Evolutionary conservation across 2,888 invertebrate genomes (phyloP).

Genomic region (Synergus umbraculus): DNA sequence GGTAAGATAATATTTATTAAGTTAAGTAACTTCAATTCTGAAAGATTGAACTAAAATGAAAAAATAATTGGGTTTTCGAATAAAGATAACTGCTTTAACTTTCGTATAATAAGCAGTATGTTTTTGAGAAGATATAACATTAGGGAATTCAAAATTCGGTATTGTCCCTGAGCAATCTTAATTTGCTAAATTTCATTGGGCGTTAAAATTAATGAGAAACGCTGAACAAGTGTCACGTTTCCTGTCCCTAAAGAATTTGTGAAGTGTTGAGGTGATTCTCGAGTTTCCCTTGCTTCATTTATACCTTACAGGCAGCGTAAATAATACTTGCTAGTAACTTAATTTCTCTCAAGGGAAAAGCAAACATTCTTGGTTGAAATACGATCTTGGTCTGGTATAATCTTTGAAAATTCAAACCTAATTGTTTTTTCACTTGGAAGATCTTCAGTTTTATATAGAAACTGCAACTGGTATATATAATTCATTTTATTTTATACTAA

Average conservation of each 20-base stretch:
- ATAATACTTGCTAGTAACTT: constrained; percentile 4
- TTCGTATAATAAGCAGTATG: too few relatives aligned
- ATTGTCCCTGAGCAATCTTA: background rate
- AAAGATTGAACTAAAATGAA: too few relatives aligned
- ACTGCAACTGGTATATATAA: background rate
- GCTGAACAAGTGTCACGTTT: constrained; percentile 31
- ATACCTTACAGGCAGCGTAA: constrained; percentile 3
- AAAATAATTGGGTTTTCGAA: too few relatives aligned
- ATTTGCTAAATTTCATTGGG: background rate
- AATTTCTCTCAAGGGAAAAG: constrained; percentile 19
- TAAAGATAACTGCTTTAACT: too few relatives aligned
- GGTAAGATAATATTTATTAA: constrained; percentile 70
- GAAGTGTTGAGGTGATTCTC: background rate
- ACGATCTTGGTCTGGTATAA: background rate
- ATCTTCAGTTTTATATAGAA: background rate
- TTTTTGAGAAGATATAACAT: too few relatives aligned
- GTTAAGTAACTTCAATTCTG: background rate
- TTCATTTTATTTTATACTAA: background rate
- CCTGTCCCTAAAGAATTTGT: constrained; percentile 20
- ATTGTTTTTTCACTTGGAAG: background rate
- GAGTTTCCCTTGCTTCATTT: constrained; percentile 9
- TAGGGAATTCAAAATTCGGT: background rate
- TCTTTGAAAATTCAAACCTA: background rate
- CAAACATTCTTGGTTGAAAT: constrained; percentile 14
- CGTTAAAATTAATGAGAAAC: constrained; percentile 27